Base-by-base conservation (phyloP, 2,888 invertebrate genomes). In the Troides aeacus region DNA sequence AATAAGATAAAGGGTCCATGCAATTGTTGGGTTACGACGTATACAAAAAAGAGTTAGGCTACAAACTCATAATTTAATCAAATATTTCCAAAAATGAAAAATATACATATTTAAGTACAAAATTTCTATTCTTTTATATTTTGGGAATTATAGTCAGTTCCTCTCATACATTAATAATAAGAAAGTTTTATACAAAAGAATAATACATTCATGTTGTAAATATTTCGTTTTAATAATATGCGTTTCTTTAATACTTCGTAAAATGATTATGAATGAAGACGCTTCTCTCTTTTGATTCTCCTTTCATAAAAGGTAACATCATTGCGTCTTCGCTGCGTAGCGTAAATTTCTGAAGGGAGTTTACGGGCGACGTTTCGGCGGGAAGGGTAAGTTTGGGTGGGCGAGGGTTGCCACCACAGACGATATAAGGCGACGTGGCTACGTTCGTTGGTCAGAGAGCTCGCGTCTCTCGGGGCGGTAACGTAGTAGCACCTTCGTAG, bases 351-450 rank as follows among this genome's bases (percentile, higher is more conserved):
- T 60, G 56, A 53, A 63, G 63, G 24, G 70, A 66, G 60, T 66
- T 56, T 59, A 66, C 66, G 66, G 66, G 62, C 66, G 74, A 72
- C 71, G 72, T 74, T 78, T 75, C 64, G 76, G 75, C 76, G 77
- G 78, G 74, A 77, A 75, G 74, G 73, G 75, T 66, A 72, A 69
- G 63, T 71, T 71, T 72, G 71, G 73, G 75, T 72, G 76, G 76
- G 77, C 68, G 76, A 74, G 73, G 72, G 72, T 39, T 69, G 72
- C 73, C 70, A 66, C 71, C 65, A 73, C 72, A 77, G 68, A 70
- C 70, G 68, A 85, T 89, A 90, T 83, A 91, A 90, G 85, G 81
- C 84, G 79, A 81, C 83, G 87, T 72, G 80, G 72, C 76, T 73
- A 71, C 68, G 78, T 75, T 78, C 77, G 76, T 79, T 75, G 81